Evolutionary conservation across 2,113 vertebrate species (phyloP).

Genomic region (Rhadina sibilatrix): DNA sequence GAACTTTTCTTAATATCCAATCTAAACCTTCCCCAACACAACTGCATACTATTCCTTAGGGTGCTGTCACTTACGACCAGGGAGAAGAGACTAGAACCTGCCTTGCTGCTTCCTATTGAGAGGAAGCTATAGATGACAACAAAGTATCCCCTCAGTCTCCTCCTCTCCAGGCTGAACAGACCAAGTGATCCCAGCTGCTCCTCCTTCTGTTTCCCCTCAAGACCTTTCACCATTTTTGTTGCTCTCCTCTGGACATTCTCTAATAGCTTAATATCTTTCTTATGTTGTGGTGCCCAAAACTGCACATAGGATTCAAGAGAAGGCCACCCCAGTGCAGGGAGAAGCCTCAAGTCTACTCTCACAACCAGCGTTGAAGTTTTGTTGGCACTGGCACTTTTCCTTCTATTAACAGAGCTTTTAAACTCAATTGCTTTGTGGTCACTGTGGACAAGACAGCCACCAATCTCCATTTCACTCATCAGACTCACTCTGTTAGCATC

Average conservation of each 20-base stretch:
- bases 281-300: not conserved
- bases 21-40: not conserved
- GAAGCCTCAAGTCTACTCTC: not conserved
- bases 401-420: not conserved
- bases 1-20: not conserved
- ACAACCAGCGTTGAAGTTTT: accelerated
- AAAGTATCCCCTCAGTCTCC: not conserved
- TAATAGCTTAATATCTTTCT: not conserved
- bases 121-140: not conserved
- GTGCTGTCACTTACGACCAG: no score
- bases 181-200: not conserved
- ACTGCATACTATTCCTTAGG: not conserved
- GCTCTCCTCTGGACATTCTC: not conserved
- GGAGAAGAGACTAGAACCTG: not conserved
- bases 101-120: not conserved
- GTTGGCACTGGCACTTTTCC: not conserved
- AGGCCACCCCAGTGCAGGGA: not conserved
- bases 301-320: accelerated
- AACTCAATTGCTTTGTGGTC: not conserved
- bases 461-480: not conserved
- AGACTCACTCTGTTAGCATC: not conserved
- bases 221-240: not conserved
- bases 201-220: not conserved
- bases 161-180: not conserved
- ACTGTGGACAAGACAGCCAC: not conserved